These are phyloP conservation scores for Cryptus viduatorius DNA, from an alignment of 2,888 invertebrate genomes.

Conservation along the genomic window DNA sequence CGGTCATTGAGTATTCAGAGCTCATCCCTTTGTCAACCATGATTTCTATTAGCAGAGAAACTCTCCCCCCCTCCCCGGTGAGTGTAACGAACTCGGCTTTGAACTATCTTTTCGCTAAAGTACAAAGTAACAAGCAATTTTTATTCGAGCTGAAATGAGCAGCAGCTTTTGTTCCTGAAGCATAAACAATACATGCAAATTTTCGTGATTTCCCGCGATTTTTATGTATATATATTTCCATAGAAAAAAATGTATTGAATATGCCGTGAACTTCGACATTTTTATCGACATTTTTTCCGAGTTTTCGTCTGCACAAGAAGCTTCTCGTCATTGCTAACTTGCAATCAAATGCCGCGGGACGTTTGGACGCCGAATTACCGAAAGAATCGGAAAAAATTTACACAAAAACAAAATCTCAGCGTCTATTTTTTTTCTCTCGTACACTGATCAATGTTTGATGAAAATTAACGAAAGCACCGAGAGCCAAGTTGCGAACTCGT, in stretches of 20 bases:
- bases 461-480: conserved; percentile 51
- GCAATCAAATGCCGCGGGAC: no score
- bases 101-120: conserved; percentile 31
- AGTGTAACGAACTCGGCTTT: conserved; percentile 56
- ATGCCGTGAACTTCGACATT: no score
- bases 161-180: conserved; percentile 1
- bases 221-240: no score
- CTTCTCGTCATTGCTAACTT: no score
- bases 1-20: conserved; percentile 55
- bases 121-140: conserved; percentile 46
- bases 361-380: no score
- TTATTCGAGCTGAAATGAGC: conserved; percentile 14
- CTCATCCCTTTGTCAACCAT: conserved; percentile 53
- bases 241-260: no score
- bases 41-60: conserved; percentile 52
- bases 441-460: conserved; percentile 53
- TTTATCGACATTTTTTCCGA: no score
- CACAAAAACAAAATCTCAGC: not conserved
- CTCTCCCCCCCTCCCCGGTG: not conserved
- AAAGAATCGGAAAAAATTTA: no score
- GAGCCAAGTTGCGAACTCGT: conserved; percentile 21
- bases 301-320: no score
- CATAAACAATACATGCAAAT: no score
- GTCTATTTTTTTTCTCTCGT: conserved; percentile 15
- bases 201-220: no score